Evolutionary conservation across 2,888 invertebrate genomes (phyloP), one percentile per base, ranked within the genome.

Genomic region (Entomobrya proxima): DNA sequence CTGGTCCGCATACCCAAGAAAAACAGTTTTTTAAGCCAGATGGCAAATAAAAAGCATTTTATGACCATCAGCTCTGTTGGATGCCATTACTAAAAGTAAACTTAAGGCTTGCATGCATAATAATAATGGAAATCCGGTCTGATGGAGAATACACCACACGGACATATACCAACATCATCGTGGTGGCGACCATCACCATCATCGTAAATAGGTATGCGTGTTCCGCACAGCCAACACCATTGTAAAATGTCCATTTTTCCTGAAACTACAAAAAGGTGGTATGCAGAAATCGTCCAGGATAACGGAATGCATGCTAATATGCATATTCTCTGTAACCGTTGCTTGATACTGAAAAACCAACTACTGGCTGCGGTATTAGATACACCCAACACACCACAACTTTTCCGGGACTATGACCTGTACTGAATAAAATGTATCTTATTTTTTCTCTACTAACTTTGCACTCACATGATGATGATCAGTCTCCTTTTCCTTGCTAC

Each of bases 31-130:
- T 58, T 74, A 47, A 82, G 61, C 74, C 52, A 76, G 61, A 76
- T 83, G 75, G 77, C 76, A 83, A 83, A 83, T 83, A 80, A 81
- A 81, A 81, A 37, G 40, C 64, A 40, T 77, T 83, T 77, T 83
- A 83, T 77, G 83, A 77, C 77, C 83, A 83, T 64, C 69, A 83
- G 47, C 83, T 64, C 76, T 83, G 76, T 40, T 67, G 76, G 83
- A 83, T 77, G 50, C 76, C 77, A 83, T 67, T 83, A 83, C 69
- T 18, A 64, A 44, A 72, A 67, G 61, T 50, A 76, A 32, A 67
- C 83, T 83, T 77, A 35, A 64, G 67, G 52, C 83, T 77, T 77
- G 52, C 77, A 83, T 83, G 76, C 83, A 75, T 47, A 76, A 82
- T 77, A 55, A 58, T 81, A 83, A 77, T 82, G 82, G 67, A 82